These are phyloP conservation scores for Yoshiicerus persimilis DNA, from an alignment of 1,140 invertebrate genomes.

Conservation along the genomic window DNA sequence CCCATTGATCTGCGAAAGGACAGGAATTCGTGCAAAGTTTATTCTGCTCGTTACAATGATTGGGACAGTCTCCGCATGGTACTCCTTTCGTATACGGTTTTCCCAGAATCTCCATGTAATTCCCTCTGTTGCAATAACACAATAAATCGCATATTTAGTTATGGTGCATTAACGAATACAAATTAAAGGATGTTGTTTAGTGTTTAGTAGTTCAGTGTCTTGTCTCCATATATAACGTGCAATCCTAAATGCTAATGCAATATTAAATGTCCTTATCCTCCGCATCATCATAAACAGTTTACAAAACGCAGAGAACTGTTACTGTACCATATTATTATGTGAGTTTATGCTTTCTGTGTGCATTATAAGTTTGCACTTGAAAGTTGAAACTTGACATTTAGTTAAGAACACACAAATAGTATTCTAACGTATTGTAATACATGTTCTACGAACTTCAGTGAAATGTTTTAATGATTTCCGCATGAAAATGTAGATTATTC, in stretches of 20 bases:
- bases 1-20: slow-evolving; percentile 61
- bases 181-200: neutral
- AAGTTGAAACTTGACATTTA: neutral
- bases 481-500: slow-evolving; percentile 6
- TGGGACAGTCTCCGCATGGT: slow-evolving; percentile 65
- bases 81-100: slow-evolving; percentile 67
- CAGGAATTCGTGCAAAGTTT: slow-evolving; percentile 75
- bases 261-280: neutral
- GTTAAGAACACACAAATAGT: neutral
- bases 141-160: neutral
- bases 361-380: neutral
- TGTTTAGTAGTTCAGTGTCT: neutral
- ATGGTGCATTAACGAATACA: neutral
- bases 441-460: too few relatives aligned
- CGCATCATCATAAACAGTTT: neutral
- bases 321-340: neutral
- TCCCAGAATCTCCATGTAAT: slow-evolving; percentile 63
- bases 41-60: slow-evolving; percentile 62
- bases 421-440: too few relatives aligned
- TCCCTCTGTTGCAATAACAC: slow-evolving; percentile 62
- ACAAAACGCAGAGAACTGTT: neutral
- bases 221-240: neutral
- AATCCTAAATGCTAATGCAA: neutral
- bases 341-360: neutral
- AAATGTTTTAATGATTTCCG: neutral